Conservation (phyloP, 2,888 invertebrate species). For the Cosmorhoe ocellata region DNA sequence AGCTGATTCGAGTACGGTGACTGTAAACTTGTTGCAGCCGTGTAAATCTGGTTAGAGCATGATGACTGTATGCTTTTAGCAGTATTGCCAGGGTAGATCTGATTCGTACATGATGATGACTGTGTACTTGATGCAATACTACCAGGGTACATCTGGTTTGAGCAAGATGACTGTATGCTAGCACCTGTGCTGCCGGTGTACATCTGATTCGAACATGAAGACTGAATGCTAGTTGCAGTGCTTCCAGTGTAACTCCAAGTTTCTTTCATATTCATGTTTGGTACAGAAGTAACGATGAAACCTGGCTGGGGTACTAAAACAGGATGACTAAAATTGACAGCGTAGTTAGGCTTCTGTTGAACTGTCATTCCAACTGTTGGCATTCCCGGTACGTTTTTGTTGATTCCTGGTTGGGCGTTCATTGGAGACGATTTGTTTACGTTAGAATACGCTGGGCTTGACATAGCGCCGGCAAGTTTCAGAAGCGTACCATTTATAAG, state of each 20-base stretch:
- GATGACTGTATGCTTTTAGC: conserved; percentile 15
- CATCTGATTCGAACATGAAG: conserved; percentile 58
- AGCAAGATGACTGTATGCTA: conserved; percentile 14
- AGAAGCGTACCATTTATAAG: conserved; percentile 78
- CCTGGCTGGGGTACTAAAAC: conserved; percentile 75
- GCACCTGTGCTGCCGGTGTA: conserved; percentile 12
- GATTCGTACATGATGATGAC: conserved; percentile 51
- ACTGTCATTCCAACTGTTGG: conserved; percentile 74
- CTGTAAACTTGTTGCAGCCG: conserved; percentile 27
- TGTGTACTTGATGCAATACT: conserved; percentile 23
- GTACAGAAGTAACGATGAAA: conserved; percentile 79
- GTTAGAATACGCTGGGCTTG: conserved; percentile 55
- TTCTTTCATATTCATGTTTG: conserved; percentile 77
- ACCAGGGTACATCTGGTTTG: conserved; percentile 23
- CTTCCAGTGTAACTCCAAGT: conserved; percentile 59
- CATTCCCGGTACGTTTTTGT: conserved; percentile 72
- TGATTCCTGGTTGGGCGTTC: conserved; percentile 69
- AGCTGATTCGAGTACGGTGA: conserved; percentile 58
- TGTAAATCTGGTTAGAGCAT: conserved; percentile 22
- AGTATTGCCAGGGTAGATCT: conserved; percentile 36
- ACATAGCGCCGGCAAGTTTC: conserved; percentile 70
- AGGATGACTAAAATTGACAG: conserved; percentile 78
- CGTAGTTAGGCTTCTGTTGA: conserved; percentile 77
- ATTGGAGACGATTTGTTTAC: conserved; percentile 64
- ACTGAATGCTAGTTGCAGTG: conserved; percentile 29